phyloP scores from a whole-genome alignment of 2,888 invertebrate species.

The Melinaea marsaeus region DNA sequence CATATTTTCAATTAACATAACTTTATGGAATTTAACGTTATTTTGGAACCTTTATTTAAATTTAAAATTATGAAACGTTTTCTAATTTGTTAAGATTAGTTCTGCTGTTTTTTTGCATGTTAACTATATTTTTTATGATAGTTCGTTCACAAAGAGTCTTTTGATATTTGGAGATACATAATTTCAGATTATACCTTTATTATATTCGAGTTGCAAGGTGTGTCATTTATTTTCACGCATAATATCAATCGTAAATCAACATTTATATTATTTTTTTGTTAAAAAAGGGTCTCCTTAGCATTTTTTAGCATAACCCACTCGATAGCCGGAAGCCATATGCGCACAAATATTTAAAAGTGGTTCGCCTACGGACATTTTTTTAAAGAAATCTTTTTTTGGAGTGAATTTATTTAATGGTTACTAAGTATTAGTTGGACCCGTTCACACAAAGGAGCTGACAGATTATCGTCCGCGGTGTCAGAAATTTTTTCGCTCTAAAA shows the following conservation, averaged over 20 bases:
- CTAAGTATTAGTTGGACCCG: conserved; percentile 68
- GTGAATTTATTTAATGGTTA: conserved; percentile 75
- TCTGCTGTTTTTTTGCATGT: neutral
- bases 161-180: conserved; percentile 9
- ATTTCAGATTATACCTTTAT: conserved; percentile 37
- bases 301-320: conserved; percentile 76
- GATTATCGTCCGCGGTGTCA: conserved; percentile 70
- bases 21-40: neutral
- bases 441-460: conserved; percentile 65
- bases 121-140: neutral
- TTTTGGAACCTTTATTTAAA: neutral
- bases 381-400: conserved; percentile 44
- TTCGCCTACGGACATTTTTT: conserved; percentile 64
- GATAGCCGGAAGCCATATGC: conserved; percentile 75
- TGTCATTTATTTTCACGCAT: conserved; percentile 23
- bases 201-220: conserved; percentile 37
- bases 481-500: conserved; percentile 56
- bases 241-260: conserved; percentile 50
- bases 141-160: neutral
- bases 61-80: neutral
- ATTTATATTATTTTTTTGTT: conserved; percentile 31
- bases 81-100: neutral
- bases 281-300: conserved; percentile 49
- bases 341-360: conserved; percentile 75
- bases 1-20: neutral